phyloP scores from a whole-genome alignment of 2,888 invertebrate genomes.

The Rhyacophila evoluta region DNA sequence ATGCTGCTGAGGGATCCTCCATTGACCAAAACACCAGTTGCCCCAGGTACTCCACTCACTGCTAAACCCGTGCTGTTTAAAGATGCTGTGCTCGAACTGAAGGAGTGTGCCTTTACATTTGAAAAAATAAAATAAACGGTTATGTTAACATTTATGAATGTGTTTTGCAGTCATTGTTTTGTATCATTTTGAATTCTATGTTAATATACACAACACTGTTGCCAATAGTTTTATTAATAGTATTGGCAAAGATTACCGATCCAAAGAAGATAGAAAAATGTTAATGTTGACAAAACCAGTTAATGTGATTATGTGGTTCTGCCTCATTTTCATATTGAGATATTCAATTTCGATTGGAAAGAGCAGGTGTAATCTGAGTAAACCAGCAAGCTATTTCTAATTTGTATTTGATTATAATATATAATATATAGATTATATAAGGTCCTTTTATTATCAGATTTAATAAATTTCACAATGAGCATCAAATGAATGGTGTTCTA shows the following conservation, averaged over 20 bases:
- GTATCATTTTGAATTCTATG: not conserved
- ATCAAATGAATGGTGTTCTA: too few relatives aligned
- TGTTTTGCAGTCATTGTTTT: too few relatives aligned
- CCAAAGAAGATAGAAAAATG: not conserved
- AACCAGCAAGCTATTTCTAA: too few relatives aligned
- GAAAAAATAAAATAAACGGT: not conserved
- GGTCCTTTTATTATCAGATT: too few relatives aligned
- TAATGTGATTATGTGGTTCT: not conserved
- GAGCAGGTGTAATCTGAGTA: too few relatives aligned
- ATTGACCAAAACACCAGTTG: slow-evolving; percentile 73
- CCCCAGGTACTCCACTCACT: slow-evolving; percentile 64
- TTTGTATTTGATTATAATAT: too few relatives aligned
- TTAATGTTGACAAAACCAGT: not conserved
- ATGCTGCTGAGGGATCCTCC: slow-evolving; percentile 74
- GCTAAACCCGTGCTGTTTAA: slow-evolving; percentile 67
- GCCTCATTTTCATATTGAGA: not conserved
- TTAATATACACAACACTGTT: too few relatives aligned
- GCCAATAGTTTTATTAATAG: not conserved
- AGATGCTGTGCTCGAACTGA: slow-evolving; percentile 72
- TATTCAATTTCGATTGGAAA: too few relatives aligned
- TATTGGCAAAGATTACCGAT: not conserved
- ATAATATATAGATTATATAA: too few relatives aligned
- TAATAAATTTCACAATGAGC: too few relatives aligned
- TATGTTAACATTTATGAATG: too few relatives aligned
- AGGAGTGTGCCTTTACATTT: slow-evolving; percentile 62